A percentile compares a stretch with the other conserved stretches of the same genome.
These are phyloP conservation scores for Cryptotermes secundus DNA, from an alignment of 1,140 invertebrate species.

Conservation along the genomic window DNA sequence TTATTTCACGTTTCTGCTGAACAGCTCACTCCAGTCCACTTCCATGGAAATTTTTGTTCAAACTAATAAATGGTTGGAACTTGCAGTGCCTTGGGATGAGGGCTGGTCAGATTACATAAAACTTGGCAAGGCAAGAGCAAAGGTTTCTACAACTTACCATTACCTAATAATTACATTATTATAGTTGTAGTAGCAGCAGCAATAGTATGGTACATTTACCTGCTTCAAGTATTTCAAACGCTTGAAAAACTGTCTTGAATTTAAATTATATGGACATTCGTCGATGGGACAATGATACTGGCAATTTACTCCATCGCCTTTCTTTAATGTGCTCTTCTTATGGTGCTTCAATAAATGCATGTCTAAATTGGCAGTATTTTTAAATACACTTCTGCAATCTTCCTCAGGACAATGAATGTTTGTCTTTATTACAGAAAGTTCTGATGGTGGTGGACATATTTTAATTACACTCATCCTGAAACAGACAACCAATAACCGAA, in stretches of 20 bases:
- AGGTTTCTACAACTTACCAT: too few species aligned
- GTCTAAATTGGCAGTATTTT: conserved; percentile 34
- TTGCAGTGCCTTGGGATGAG: too few species aligned
- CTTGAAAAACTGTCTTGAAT: conserved; percentile 35
- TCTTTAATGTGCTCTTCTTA: conserved; percentile 29
- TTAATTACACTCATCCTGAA: conserved; percentile 23
- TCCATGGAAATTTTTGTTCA: too few species aligned
- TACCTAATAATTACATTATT: too few species aligned
- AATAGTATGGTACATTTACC: too few species aligned
- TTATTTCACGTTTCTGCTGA: too few species aligned
- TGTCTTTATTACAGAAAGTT: conserved; percentile 32
- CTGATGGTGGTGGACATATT: conserved; percentile 34
- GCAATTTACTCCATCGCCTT: conserved; percentile 5
- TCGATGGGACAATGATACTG: conserved; percentile 38
- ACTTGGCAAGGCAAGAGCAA: too few species aligned
- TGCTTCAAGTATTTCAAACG: conserved; percentile 40
- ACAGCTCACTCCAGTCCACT: too few species aligned
- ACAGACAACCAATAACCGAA: neutral
- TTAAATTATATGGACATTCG: conserved; percentile 38
- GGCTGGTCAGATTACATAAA: too few species aligned
- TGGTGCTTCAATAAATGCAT: conserved; percentile 35
- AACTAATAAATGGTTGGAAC: too few species aligned
- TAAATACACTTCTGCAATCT: conserved; percentile 32
- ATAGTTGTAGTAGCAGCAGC: too few species aligned
- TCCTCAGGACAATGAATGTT: conserved; percentile 35